These are phyloP conservation scores for Hemicordylus capensis DNA, from an alignment of 2,113 vertebrate species.

Conservation along the genomic window DNA sequence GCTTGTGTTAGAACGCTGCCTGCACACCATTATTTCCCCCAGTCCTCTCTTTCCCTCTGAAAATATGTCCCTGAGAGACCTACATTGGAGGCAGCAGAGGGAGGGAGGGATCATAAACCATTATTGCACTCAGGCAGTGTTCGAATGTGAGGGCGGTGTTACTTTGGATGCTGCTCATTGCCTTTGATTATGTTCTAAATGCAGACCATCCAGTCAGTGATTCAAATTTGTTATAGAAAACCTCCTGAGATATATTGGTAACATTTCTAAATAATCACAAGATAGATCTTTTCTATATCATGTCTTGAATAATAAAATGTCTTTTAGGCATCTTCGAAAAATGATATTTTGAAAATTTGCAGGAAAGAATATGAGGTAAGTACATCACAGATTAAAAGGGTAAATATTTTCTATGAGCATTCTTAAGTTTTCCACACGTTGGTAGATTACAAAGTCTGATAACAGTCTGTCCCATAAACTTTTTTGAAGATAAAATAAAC, in stretches of 20 bases:
- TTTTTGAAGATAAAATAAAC: not conserved
- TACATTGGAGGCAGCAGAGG: too few relatives aligned
- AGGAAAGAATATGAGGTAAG: constrained; percentile 96
- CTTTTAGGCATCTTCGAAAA: constrained; percentile 92
- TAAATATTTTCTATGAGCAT: not conserved
- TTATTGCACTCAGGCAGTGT: too few relatives aligned
- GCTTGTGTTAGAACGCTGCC: too few relatives aligned
- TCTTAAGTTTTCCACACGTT: not conserved
- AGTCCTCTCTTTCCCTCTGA: too few relatives aligned
- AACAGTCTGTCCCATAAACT: not conserved
- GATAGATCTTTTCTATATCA: not conserved
- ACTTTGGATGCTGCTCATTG: too few relatives aligned
- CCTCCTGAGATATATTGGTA: not conserved
- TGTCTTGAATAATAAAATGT: constrained; percentile 49
- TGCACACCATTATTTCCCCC: too few relatives aligned
- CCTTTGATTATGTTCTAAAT: not conserved
- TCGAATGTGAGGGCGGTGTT: too few relatives aligned
- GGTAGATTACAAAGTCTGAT: not conserved
- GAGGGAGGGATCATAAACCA: too few relatives aligned
- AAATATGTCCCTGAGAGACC: too few relatives aligned
- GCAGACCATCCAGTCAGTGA: not conserved
- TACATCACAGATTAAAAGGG: constrained; percentile 34
- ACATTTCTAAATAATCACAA: not conserved
- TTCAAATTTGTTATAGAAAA: not conserved
- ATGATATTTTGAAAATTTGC: constrained; percentile 92